phyloP scores from a whole-genome alignment of 2,113 vertebrate species.

The Ivindomyrus marchei region DNA sequence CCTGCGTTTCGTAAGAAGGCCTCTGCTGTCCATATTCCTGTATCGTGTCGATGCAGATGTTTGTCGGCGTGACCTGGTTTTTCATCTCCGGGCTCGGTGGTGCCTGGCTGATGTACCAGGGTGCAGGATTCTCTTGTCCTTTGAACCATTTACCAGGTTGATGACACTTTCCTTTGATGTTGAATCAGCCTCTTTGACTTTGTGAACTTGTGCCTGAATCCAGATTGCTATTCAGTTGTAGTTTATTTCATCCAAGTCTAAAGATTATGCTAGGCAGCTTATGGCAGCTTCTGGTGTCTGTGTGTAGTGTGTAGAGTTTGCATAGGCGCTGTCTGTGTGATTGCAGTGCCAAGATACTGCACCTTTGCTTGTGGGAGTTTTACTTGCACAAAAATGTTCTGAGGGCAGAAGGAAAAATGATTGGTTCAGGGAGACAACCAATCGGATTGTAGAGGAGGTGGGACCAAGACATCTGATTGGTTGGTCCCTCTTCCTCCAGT shows the following conservation, averaged over 20 bases:
- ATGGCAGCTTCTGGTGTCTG: background rate
- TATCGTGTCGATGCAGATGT: background rate
- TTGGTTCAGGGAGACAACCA: too few species aligned
- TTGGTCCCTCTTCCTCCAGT: too few species aligned
- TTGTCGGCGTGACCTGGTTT: background rate
- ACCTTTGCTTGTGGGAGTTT: background rate
- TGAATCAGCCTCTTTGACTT: background rate
- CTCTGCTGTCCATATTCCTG: background rate
- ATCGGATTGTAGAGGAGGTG: too few species aligned
- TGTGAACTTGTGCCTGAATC: background rate
- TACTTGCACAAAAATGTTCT: too few species aligned
- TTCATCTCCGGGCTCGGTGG: background rate
- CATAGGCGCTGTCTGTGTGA: background rate
- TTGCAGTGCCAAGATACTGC: background rate
- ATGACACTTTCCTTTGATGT: background rate
- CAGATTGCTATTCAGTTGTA: background rate
- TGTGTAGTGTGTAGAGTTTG: background rate
- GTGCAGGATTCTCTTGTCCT: background rate
- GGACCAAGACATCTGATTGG: too few species aligned
- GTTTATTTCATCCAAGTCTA: background rate
- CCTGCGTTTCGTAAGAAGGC: background rate
- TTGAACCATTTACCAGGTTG: background rate
- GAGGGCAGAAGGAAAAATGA: too few species aligned
- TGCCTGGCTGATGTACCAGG: background rate
- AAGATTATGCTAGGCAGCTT: background rate